Conservation (phyloP, 2,888 invertebrate species). For the Temnothorax ravouxi region DNA sequence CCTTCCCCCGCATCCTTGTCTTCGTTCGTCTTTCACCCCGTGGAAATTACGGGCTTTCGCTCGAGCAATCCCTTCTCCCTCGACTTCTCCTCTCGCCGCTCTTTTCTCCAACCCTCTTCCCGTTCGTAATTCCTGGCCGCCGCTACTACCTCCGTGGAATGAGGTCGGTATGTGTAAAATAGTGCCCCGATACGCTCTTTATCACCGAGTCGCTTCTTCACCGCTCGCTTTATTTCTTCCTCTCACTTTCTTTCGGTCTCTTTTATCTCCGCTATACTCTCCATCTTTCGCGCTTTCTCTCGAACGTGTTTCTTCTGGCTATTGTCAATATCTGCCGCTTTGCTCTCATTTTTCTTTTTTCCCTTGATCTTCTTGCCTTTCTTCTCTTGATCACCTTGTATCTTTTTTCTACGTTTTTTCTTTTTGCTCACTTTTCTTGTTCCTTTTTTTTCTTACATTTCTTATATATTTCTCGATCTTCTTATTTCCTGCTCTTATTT, state of each 20-base stretch:
- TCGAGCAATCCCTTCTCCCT: conserved; percentile 29
- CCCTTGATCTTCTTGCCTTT: background rate
- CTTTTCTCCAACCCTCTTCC: conserved; percentile 30
- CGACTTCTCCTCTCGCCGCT: conserved; percentile 37
- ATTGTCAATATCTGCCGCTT: conserved; percentile 16
- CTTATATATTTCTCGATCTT: conserved; percentile 16
- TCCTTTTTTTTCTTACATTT: background rate
- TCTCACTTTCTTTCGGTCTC: conserved; percentile 10
- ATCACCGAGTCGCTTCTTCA: conserved; percentile 51
- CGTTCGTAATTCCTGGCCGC: conserved; percentile 24
- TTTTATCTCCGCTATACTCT: conserved; percentile 26
- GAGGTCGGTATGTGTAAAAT: conserved; percentile 68
- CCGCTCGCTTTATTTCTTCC: conserved; percentile 35
- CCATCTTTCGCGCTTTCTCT: conserved; percentile 6
- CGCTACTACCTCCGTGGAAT: conserved; percentile 15
- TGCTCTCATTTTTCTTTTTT: background rate
- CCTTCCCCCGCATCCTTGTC: conserved; percentile 26
- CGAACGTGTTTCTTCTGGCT: conserved; percentile 42
- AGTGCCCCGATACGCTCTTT: conserved; percentile 69
- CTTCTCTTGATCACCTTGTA: background rate
- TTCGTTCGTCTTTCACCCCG: conserved; percentile 19
- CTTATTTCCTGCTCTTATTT: background rate
- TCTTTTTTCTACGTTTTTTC: background rate
- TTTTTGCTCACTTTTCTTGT: background rate
- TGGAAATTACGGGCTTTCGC: conserved; percentile 29